A percentile compares a stretch with the other conserved stretches of the same genome.
These are phyloP conservation scores for Xanthia icteritia DNA, from an alignment of 2,888 invertebrate species.

Conservation along the genomic window DNA sequence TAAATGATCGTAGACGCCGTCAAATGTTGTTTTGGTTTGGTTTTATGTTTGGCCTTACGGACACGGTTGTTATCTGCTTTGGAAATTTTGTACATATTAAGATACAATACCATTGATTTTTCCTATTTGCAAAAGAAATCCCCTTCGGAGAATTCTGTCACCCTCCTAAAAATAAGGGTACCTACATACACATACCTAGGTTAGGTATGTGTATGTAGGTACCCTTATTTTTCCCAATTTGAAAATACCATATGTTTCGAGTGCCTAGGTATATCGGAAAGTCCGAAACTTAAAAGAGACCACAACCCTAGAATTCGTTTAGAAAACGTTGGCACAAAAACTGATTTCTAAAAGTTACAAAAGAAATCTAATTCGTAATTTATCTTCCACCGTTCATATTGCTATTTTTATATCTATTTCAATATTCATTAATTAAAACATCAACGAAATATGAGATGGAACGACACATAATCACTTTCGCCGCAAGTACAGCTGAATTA, in stretches of 20 bases:
- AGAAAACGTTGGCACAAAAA: background rate
- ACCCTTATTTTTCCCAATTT: background rate
- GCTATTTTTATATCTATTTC: background rate
- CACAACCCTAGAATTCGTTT: background rate
- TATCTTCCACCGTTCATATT: background rate
- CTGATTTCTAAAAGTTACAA: background rate
- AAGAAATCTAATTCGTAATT: background rate
- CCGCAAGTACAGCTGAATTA: conserved; percentile 12
- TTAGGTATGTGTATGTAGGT: no score
- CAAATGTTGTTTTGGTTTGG: conserved; percentile 15
- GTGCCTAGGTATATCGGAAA: no score
- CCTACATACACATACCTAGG: background rate
- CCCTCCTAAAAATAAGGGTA: background rate
- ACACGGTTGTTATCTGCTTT: background rate
- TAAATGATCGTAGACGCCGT: conserved; percentile 52
- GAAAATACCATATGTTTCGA: background rate
- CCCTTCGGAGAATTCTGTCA: background rate
- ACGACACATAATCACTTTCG: conserved; percentile 33
- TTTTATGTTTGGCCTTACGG: conserved; percentile 20
- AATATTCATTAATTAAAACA: background rate
- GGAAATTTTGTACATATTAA: background rate
- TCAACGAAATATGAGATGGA: background rate
- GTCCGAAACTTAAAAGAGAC: background rate
- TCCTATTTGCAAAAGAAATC: background rate
- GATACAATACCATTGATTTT: background rate